Evolutionary conservation across 1,140 invertebrate genomes (phyloP).

Genomic region (Oscheius sp.): DNA sequence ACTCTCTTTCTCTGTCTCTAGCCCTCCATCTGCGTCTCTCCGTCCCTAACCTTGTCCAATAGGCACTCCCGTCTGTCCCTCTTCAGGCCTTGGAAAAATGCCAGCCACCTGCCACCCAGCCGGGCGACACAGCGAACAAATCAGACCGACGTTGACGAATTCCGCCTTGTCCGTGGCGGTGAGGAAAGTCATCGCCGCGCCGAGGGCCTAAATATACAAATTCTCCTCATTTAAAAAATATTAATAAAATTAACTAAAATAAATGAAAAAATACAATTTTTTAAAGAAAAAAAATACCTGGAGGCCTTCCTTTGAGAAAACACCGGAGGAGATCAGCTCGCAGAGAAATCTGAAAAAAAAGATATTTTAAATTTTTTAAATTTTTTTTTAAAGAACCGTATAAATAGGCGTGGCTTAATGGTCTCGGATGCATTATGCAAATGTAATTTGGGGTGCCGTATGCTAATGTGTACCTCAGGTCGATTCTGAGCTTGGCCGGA

Average conservation of each 20-base stretch:
- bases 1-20: too few relatives aligned
- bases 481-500: slow-evolving; percentile 37
- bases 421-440: too few relatives aligned
- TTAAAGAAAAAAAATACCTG: slow-evolving; percentile 16
- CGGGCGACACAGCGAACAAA: slow-evolving; percentile 18
- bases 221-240: too few relatives aligned
- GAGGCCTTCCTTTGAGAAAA: slow-evolving; percentile 36
- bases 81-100: neutral
- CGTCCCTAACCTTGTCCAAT: too few relatives aligned
- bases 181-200: slow-evolving; percentile 14
- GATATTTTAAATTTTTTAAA: neutral
- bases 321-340: slow-evolving; percentile 29
- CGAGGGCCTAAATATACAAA: slow-evolving; percentile 14
- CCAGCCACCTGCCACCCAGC: slow-evolving; percentile 29
- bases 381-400: too few relatives aligned
- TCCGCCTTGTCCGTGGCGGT: slow-evolving; percentile 30
- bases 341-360: slow-evolving; percentile 38
- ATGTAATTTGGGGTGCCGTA: too few relatives aligned
- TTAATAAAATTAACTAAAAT: too few relatives aligned
- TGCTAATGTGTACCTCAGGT: slow-evolving; percentile 38
- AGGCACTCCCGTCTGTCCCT: too few relatives aligned
- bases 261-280: neutral
- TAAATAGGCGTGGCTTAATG: too few relatives aligned
- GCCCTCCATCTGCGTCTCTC: too few relatives aligned
- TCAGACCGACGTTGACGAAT: slow-evolving; percentile 27